Evolutionary conservation across 2,113 vertebrate genomes (phyloP).

Genomic region (Mormyrus iriodes): DNA sequence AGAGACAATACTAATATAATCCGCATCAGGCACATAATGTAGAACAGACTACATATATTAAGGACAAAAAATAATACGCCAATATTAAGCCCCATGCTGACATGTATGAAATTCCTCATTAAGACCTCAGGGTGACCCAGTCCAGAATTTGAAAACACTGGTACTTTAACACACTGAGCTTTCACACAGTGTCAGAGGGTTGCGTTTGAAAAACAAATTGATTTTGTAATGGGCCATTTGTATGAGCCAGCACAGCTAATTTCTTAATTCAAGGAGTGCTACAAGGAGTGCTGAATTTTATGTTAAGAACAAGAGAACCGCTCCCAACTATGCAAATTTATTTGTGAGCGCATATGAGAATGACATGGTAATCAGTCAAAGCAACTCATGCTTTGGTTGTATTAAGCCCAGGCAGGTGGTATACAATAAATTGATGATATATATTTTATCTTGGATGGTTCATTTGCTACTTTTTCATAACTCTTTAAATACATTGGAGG

Average conservation of each 20-base stretch:
- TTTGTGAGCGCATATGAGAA: not conserved
- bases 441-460: conserved; percentile 2
- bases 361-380: conserved; percentile 8
- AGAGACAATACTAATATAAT: not conserved
- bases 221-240: not conserved
- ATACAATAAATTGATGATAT: not conserved
- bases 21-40: not conserved
- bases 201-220: not conserved
- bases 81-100: not conserved
- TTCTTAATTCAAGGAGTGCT: not conserved
- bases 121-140: not conserved
- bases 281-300: conserved; percentile 11
- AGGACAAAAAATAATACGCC: not conserved
- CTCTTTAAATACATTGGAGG: not conserved
- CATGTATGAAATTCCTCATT: not conserved
- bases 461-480: not conserved
- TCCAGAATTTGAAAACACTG: not conserved
- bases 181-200: not conserved
- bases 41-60: not conserved
- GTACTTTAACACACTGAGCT: not conserved
- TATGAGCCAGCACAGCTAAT: not conserved
- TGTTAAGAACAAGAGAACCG: not conserved
- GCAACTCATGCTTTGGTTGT: not conserved
- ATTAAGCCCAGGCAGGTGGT: not conserved
- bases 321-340: conserved; percentile 7